Evolutionary conservation across 64 coral and sea anemone genomes (phyloP).

Genomic region (Stichodactyla mertensii): DNA sequence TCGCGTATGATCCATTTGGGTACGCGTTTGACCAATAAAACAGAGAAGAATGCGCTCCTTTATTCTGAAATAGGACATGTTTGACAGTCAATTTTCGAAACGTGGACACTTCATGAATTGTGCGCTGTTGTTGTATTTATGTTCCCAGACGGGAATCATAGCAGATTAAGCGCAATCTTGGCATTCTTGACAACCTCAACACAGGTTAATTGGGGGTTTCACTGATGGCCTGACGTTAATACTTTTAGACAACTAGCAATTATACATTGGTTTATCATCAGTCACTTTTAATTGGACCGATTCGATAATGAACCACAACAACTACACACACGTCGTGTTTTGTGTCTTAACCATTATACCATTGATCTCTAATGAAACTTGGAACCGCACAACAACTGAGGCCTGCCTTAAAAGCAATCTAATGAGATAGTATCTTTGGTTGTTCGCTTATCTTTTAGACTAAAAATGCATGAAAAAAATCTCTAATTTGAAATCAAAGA

Average conservation of each 20-base stretch:
- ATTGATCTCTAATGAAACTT: slow-evolving; percentile 2
- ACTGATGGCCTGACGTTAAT: slow-evolving; percentile 10
- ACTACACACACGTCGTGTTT: slow-evolving; percentile 8
- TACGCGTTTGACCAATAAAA: background rate
- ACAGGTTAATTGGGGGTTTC: slow-evolving; percentile 21
- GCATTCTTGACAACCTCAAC: slow-evolving; percentile 17
- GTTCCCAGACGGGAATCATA: slow-evolving; percentile 8
- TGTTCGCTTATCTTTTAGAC: slow-evolving; percentile 10
- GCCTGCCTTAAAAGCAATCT: slow-evolving; percentile 12
- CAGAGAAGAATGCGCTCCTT: background rate
- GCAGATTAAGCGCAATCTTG: slow-evolving; percentile 22
- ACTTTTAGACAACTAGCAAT: slow-evolving; percentile 17
- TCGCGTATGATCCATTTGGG: background rate
- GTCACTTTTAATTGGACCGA: slow-evolving; percentile 30
- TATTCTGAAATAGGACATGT: background rate
- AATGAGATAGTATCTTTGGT: slow-evolving; percentile 5
- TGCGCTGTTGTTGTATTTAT: background rate
- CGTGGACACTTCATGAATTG: slow-evolving; percentile 6
- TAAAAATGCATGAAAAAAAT: background rate
- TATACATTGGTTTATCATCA: slow-evolving; percentile 19
- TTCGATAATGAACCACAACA: slow-evolving; percentile 25
- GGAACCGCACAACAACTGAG: background rate
- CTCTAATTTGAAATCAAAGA: slow-evolving; percentile 11
- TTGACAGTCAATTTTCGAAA: background rate
- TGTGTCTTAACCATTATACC: background rate